Conservation (phyloP, 2,797 vertebrate genomes). For the Periophthalmus magnuspinnatus region DNA sequence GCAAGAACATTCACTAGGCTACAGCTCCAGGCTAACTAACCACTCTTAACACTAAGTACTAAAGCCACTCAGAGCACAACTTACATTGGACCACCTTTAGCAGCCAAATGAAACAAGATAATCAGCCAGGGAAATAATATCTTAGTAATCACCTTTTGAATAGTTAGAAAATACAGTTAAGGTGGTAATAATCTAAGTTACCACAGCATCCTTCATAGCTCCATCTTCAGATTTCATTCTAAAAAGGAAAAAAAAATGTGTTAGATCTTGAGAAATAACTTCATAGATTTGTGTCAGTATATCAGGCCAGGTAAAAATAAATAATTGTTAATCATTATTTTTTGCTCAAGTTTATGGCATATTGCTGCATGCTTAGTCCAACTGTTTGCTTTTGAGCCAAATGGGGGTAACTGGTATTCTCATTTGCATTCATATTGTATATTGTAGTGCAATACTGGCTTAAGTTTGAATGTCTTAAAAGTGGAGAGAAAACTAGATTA, state of each 20-base stretch:
- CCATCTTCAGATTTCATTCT: slow-evolving; percentile 64
- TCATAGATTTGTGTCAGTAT: background rate
- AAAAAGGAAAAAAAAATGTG: slow-evolving; percentile 10
- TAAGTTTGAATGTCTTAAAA: background rate
- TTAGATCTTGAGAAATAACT: slow-evolving; percentile 23
- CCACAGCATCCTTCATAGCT: slow-evolving; percentile 71
- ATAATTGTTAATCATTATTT: background rate
- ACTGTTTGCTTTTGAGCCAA: background rate
- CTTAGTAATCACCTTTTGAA: slow-evolving; percentile 58
- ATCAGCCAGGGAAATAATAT: slow-evolving; percentile 14
- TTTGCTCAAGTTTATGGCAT: background rate
- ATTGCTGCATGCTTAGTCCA: background rate
- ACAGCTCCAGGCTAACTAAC: background rate
- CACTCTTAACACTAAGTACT: background rate
- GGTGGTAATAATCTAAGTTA: slow-evolving; percentile 54
- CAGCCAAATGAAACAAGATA: slow-evolving; percentile 4
- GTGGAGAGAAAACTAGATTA: background rate
- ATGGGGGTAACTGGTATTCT: background rate
- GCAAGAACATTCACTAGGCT: background rate
- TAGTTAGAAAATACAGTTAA: slow-evolving; percentile 56
- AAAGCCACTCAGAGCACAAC: background rate
- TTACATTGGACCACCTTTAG: background rate
- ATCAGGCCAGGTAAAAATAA: background rate
- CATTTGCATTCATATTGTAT: background rate
- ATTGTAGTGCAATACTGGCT: background rate